A percentile compares a stretch with the other conserved stretches of the same genome.
Conservation (phyloP, 2,797 vertebrate species). For the Stomatorhinus walkeri region DNA sequence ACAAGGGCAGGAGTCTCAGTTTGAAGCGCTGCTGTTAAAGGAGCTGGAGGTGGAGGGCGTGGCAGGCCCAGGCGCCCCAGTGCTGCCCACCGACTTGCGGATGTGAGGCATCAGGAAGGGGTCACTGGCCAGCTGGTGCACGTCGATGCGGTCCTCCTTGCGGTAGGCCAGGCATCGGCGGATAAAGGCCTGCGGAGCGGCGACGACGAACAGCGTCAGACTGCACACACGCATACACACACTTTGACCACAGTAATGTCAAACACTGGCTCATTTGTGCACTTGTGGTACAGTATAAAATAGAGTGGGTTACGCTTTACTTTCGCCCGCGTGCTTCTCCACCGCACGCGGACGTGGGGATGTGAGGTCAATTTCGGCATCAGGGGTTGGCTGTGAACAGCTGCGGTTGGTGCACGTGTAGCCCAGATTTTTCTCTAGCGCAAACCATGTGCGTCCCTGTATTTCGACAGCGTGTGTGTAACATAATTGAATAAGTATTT, state of each 20-base stretch:
- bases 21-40: constrained; percentile 83
- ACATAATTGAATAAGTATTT: not conserved
- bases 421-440: not conserved
- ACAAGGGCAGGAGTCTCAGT: constrained; percentile 53
- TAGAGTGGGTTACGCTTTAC: not conserved
- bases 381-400: not conserved
- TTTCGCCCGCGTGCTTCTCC: not conserved
- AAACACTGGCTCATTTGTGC: not conserved
- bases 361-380: not conserved
- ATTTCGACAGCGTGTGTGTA: not conserved
- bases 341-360: not conserved
- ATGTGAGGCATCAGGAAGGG: constrained; percentile 83
- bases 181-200: constrained; percentile 74
- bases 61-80: constrained; percentile 66
- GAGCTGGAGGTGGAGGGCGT: constrained; percentile 81
- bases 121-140: constrained; percentile 83
- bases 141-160: constrained; percentile 89
- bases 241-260: not conserved
- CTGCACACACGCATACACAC: not conserved
- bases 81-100: constrained; percentile 77
- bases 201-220: not conserved
- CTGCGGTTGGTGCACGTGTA: not conserved
- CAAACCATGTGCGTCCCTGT: not conserved
- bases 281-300: not conserved
- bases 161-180: constrained; percentile 86